Conservation (phyloP, 2,888 invertebrate genomes). For the Nowickia ferox region DNA sequence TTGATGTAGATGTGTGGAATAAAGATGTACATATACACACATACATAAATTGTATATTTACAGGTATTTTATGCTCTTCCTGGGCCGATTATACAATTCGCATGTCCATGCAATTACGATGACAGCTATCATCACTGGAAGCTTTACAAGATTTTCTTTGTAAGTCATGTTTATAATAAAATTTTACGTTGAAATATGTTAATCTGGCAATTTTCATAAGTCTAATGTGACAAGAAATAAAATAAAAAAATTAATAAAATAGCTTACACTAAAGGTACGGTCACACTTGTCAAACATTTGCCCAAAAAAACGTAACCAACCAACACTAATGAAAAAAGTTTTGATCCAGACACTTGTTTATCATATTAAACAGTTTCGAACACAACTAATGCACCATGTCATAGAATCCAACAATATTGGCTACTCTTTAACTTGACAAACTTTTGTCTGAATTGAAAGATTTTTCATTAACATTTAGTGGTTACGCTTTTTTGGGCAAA, state of each 20-base stretch:
- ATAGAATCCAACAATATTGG: too few species aligned
- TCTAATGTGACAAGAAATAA: constrained; percentile 37
- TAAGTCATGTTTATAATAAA: constrained; percentile 20
- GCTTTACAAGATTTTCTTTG: constrained; percentile 28
- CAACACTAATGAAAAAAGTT: too few species aligned
- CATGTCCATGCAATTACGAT: neutral
- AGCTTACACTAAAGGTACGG: neutral
- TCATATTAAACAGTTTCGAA: too few species aligned
- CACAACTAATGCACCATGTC: too few species aligned
- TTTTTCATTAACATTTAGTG: too few species aligned
- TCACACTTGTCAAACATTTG: too few species aligned
- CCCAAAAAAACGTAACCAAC: too few species aligned
- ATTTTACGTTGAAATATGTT: constrained; percentile 30
- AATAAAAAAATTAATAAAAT: neutral
- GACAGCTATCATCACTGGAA: constrained; percentile 44
- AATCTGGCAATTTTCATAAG: constrained; percentile 35
- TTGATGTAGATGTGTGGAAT: neutral
- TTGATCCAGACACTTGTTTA: too few species aligned
- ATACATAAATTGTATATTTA: neutral
- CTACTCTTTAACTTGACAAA: too few species aligned
- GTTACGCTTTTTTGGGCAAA: too few species aligned
- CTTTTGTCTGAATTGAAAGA: too few species aligned
- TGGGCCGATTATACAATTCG: neutral
- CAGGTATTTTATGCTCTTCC: neutral
- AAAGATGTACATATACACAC: neutral